Evolutionary conservation across 2,888 invertebrate genomes (phyloP), one percentile per base, ranked within the genome.

Genomic region (Caenorhabditis japonica): DNA sequence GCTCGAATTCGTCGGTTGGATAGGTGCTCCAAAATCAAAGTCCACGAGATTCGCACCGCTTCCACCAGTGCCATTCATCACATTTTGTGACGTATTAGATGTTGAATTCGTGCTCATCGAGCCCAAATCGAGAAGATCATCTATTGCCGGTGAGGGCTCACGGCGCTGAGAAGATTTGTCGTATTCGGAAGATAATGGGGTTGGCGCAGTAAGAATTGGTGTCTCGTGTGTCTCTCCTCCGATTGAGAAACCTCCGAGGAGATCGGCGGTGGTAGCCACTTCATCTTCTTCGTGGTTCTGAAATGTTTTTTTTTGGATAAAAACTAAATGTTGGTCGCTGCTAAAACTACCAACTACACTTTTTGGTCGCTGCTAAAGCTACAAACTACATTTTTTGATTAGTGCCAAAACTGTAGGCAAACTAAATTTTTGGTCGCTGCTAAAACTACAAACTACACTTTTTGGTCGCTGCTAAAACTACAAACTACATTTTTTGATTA

Each of bases 121-220:
- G 25, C 58, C 74, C n/a, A 74, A 27, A n/a, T 62, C 74, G 8
- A 74, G 27, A 10, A 74, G 49, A 53, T 74, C 74, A 19, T 74
- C 74, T 30, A 74, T 69, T 0, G 62, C 74, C 7, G 68, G 61
- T 5, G 60, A 59, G 5, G 66, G 60, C 0, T 30, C 30, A 30
- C 30, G 66, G 7, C 39, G 41, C 21, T 51, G 49, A n/a, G 46
- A 34, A 34, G 33, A 39, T 4, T 23, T 34, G 15, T 56, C 56
- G 23, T 66, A 66, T 15, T 66, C 66, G 1, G 66, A 66, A 27
- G 33, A 34, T 0, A 38, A 30, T 1, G 74, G 74, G 2, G 74
- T 74, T 17, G 74, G 62, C 10, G 68, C 68, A 0, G 68, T 52
- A 10, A 75, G 46, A 15, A 75, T 75, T 33, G 75, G 75, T 0